Evolutionary conservation across 2,888 invertebrate species (phyloP), one percentile per base, ranked within the genome.

Genomic region (Strigamia crassipes): DNA sequence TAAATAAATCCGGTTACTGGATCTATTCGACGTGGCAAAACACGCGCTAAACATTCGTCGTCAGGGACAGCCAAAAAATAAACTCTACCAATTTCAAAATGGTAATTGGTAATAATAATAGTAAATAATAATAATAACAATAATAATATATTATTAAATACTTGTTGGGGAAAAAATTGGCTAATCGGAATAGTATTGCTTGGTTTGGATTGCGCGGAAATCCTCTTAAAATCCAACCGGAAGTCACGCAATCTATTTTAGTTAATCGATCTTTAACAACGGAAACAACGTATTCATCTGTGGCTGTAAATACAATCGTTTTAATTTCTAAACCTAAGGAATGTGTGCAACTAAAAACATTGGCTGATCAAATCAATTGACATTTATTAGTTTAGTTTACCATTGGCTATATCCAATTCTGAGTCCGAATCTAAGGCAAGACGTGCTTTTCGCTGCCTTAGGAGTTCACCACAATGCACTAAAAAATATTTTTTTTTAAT

Each of bases 161-260:
- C 80, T 31, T 51, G 31, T 80, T 80, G 12, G 80, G 80, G 27
- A 31, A 80, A 18, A 80, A 80, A 12, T 51, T 51, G 9, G 9
- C 31, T 61, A 51, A 13, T 23, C 51, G 41, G 18, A 80, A 80
- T 38, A 80, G 51, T 18, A 51, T 23, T n/a, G 80, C 80, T 56
- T 80, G 80, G n/a, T 18, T 51, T 8, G 61, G 34, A 80, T 80
- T 80, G 5, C 27, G 23, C 13, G 80, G 80, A 56, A 80, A 80
- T 13, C 41, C 61, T 21, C 61, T n/a, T 23, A 80, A 56, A 56
- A 80, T 51, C 80, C 80, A 80, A 21, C 80, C 80, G 1, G 42
- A 51, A 13, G 23, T 56, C 6, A 61, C 38, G 56, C 56, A 51
- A 15, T 80, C 80, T 1, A 21, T n/a, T 38, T 51, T 27, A 10